Evolutionary conservation across 2,113 vertebrate genomes (phyloP).

Genomic region (Copsychus sechellarum): DNA sequence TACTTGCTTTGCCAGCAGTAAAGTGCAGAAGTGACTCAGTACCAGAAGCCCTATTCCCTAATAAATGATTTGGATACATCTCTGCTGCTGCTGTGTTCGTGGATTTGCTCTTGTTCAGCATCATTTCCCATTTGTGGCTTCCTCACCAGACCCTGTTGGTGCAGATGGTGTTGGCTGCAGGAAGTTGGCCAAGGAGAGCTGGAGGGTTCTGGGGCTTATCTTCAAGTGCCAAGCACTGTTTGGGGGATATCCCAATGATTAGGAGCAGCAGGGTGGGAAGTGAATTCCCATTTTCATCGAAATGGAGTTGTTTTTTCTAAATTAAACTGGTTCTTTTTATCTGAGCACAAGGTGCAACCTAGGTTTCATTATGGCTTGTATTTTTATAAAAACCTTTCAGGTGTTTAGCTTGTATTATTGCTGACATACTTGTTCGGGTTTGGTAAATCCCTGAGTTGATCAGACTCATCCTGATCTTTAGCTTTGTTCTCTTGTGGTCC

Average conservation of each 20-base stretch:
- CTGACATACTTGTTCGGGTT: not conserved
- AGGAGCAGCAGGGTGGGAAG: not conserved
- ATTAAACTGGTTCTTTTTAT: not conserved
- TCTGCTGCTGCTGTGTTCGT: not conserved
- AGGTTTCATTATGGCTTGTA: not conserved
- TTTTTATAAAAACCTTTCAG: not conserved
- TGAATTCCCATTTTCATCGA: not conserved
- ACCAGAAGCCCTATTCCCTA: accelerated
- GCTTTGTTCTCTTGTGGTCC: not conserved
- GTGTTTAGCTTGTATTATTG: not conserved
- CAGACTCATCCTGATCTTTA: not conserved
- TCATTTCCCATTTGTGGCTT: not conserved
- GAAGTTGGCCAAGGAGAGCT: not conserved
- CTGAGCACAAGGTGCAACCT: not conserved
- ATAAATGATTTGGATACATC: not conserved
- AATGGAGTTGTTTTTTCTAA: not conserved
- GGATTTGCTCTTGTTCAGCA: accelerated
- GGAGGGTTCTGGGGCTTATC: not conserved
- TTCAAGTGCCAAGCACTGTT: not conserved
- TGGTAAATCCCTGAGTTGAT: not conserved
- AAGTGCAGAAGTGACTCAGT: not conserved
- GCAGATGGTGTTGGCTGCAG: not conserved
- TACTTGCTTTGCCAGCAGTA: not conserved
- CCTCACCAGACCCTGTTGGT: not conserved
- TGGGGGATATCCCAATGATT: not conserved